These are phyloP conservation scores for Cynoglossus semilaevis DNA, from an alignment of 2,113 vertebrate species.

Conservation along the genomic window DNA sequence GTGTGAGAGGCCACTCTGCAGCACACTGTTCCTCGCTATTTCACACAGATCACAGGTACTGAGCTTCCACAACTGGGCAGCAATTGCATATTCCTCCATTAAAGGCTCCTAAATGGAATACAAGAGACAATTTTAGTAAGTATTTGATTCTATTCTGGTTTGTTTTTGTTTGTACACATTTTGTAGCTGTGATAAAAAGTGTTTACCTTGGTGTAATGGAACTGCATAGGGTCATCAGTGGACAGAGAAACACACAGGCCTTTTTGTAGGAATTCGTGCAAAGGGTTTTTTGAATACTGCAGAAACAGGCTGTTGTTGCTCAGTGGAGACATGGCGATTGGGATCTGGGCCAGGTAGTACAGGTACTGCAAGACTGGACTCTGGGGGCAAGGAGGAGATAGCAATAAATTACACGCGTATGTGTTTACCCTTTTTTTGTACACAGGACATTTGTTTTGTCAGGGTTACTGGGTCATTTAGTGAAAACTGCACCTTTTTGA, in stretches of 20 bases:
- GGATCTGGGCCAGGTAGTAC: constrained; percentile 95
- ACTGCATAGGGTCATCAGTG: constrained; percentile 97
- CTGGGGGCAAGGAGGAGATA: constrained; percentile 64
- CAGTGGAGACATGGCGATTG: constrained; percentile 98
- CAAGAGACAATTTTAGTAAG: not conserved
- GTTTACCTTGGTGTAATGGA: constrained; percentile 96
- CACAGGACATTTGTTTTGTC: not conserved
- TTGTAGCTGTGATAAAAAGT: not conserved
- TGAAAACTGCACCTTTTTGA: constrained; percentile 86
- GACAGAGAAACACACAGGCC: constrained; percentile 94
- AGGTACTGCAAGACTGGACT: constrained; percentile 97
- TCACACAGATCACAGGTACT: constrained; percentile 96
- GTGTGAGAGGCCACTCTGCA: constrained; percentile 93
- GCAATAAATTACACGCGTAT: not conserved
- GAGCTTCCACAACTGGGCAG: constrained; percentile 97
- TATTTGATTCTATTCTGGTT: no score
- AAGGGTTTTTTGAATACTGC: constrained; percentile 95
- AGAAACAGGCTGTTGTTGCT: constrained; percentile 98
- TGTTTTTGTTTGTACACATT: not conserved
- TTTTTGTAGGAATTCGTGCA: constrained; percentile 94
- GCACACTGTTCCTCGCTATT: constrained; percentile 93
- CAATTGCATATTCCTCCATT: constrained; percentile 91
- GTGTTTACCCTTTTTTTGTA: not conserved
- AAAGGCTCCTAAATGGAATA: constrained; percentile 54
- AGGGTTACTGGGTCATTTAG: not conserved